phyloP scores from a whole-genome alignment of 2,888 invertebrate species.

The Phyllotreta striolata region DNA sequence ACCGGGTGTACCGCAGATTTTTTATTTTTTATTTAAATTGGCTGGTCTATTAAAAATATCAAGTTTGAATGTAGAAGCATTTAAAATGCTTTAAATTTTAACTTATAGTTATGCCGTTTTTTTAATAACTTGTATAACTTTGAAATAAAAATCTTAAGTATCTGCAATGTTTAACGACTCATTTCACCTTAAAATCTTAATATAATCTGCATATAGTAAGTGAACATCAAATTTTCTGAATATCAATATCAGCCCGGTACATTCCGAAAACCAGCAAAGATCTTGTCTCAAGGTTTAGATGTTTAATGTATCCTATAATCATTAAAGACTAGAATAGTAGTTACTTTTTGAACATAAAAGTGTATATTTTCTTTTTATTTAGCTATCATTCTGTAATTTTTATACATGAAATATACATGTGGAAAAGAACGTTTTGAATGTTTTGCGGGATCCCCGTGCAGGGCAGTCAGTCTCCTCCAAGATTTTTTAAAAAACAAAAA shows the following conservation, averaged over 20 bases:
- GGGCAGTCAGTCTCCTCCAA: constrained; percentile 49
- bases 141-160: too few species aligned
- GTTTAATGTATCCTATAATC: constrained; percentile 23
- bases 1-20: constrained; percentile 13
- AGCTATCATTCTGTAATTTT: constrained; percentile 53
- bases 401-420: constrained; percentile 60
- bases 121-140: too few species aligned
- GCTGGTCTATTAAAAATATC: constrained; percentile 25
- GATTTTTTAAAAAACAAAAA: constrained; percentile 30
- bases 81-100: constrained; percentile 18
- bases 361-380: constrained; percentile 55
- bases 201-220: not conserved
- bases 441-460: constrained; percentile 45
- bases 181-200: not conserved
- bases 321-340: constrained; percentile 17
- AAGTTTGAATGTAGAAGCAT: constrained; percentile 17
- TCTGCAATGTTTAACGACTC: too few species aligned
- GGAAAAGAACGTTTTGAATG: constrained; percentile 46
- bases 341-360: constrained; percentile 48
- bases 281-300: constrained; percentile 18
- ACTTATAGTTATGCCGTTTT: not conserved
- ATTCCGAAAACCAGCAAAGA: constrained; percentile 15
- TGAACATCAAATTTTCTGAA: not conserved
- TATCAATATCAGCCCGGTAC: constrained; percentile 10
- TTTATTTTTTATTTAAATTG: constrained; percentile 9